phyloP scores from a whole-genome alignment of 2,888 invertebrate genomes.

The Latheticus oryzae region DNA sequence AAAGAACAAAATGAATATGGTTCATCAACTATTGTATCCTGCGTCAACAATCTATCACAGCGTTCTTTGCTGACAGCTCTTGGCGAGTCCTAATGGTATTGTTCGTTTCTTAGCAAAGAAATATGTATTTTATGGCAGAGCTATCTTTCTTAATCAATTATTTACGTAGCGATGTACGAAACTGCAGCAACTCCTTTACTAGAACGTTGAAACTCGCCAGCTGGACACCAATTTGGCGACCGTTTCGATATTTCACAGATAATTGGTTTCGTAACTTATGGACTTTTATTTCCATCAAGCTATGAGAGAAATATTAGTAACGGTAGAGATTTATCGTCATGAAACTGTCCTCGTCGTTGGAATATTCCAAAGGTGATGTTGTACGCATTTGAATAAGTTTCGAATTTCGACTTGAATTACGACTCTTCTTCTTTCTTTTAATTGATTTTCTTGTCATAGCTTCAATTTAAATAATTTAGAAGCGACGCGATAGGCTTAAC shows the following conservation, averaged over 20 bases:
- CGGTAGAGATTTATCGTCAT: constrained; percentile 16
- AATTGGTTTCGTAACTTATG: constrained; percentile 57
- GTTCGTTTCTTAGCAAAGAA: constrained; percentile 39
- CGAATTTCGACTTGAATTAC: constrained; percentile 8
- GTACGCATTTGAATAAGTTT: constrained; percentile 7
- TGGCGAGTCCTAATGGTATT: constrained; percentile 38
- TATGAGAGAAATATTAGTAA: constrained; percentile 23
- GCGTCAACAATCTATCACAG: constrained; percentile 54
- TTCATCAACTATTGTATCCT: constrained; percentile 53
- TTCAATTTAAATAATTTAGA: constrained; percentile 31
- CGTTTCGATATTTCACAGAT: constrained; percentile 58
- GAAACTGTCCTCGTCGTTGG: not conserved
- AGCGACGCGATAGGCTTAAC: constrained; percentile 23
- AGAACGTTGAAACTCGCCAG: constrained; percentile 45
- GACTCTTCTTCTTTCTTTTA: constrained; percentile 20
- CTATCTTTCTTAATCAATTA: constrained; percentile 5
- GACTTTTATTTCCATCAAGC: constrained; percentile 40
- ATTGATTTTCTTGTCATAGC: constrained; percentile 26
- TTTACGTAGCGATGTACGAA: no score
- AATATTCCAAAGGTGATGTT: no score
- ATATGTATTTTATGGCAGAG: constrained; percentile 37
- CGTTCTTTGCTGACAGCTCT: constrained; percentile 37
- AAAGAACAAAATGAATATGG: constrained; percentile 50
- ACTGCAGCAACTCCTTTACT: no score
- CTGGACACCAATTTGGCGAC: constrained; percentile 56